Base-by-base conservation (phyloP, 2,113 vertebrate species). In the Gymnobelideus leadbeateri region DNA sequence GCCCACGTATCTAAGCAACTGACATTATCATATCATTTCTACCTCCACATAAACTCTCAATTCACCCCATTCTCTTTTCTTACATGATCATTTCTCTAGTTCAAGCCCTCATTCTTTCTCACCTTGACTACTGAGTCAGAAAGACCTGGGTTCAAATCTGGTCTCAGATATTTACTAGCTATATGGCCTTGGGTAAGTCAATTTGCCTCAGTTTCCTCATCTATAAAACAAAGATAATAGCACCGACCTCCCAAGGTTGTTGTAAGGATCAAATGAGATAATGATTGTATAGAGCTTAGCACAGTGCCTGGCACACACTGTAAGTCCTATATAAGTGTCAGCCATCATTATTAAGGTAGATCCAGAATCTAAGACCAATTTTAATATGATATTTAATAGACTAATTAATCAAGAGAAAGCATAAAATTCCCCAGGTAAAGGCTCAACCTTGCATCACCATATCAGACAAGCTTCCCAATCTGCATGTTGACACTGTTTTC, bases 381-480 rank as follows among this genome's bases (percentile, higher is more conserved):
- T 91, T 94, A 10, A 91, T 92, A 95, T 49, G 43, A 92, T 19
- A 93, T 51, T 51, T 96, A 94, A 92, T 55, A 68, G 50, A 97
- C 51, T 96, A 90, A 95, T 97, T 92, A 92, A 94, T 57, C 89
- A 0, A 2, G 90, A 96, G 28, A 90, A 98, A 96, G 94, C 14
- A 96, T 6, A 93, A 43, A 51, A 92, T 77, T 94, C 37, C 50
- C 92, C 91, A 92, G 28, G 61, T 93, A 97, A 97, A 93, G 77
- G 61, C 90, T 96, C 0, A 50, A 95, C 47, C 51, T 91, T 97
- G 61, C 14, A 25, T 0, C 96, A 77, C 49, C 57, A 53, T 84
- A 61, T 16, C 37, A 95, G 96, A 77, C 94, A 97, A 98, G 92
- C 16, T 12, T 31, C 47, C 5, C 24, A 4, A 91, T 91, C 84